Evolutionary conservation across 2,797 vertebrate genomes (phyloP).

Genomic region (Tympanoctomys barrerae): DNA sequence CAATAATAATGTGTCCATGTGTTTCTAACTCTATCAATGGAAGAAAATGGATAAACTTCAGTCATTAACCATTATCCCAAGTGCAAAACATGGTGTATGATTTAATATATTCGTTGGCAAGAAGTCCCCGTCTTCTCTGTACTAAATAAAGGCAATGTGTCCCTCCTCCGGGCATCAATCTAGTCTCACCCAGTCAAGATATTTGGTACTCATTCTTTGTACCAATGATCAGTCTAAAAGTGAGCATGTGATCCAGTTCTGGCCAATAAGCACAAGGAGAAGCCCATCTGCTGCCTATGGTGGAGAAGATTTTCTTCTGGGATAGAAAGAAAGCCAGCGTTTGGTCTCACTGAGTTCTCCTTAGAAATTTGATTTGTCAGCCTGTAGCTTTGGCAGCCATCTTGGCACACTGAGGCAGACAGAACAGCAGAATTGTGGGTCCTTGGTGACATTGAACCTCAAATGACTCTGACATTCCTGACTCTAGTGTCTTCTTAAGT

Average conservation of each 20-base stretch:
- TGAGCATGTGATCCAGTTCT: not conserved
- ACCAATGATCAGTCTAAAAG: not conserved
- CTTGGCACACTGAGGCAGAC: not conserved
- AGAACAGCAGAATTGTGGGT: not conserved
- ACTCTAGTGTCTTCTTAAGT: not conserved
- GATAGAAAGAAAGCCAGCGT: not conserved
- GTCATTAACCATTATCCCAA: not conserved
- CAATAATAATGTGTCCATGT: not conserved
- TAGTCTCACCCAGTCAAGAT: not conserved
- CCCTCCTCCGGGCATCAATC: not conserved
- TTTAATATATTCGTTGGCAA: not conserved
- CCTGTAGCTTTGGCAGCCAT: rapidly evolving
- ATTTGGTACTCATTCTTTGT: not conserved
- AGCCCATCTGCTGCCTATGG: rapidly evolving
- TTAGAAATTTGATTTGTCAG: not conserved
- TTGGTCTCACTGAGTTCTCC: not conserved
- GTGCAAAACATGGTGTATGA: not conserved
- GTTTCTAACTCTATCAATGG: not conserved
- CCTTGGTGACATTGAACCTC: not conserved
- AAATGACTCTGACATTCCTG: not conserved
- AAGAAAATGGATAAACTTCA: not conserved
- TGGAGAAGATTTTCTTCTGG: not conserved
- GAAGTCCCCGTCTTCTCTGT: not conserved
- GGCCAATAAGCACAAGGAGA: conserved; percentile 11
- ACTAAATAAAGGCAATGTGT: too few relatives aligned